A percentile compares a stretch with the other conserved stretches of the same genome.
Evolutionary conservation across 2,797 vertebrate species (phyloP).

Genomic region (Protonibea diacanthus): DNA sequence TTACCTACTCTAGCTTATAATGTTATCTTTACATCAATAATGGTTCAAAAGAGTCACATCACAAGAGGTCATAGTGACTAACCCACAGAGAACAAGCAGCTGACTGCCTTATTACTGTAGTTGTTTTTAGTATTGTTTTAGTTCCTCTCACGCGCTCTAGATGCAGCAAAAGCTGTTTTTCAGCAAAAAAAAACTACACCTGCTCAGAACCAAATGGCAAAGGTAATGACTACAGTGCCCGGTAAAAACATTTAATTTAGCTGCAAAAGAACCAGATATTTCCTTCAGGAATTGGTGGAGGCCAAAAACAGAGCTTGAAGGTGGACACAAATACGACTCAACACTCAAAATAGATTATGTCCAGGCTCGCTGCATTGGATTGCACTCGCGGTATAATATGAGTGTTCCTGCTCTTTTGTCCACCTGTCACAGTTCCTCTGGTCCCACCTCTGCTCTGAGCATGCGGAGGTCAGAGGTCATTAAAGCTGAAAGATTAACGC

Average conservation of each 20-base stretch:
- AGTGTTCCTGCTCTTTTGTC: constrained; percentile 28
- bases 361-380: neutral
- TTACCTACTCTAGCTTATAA: neutral
- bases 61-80: neutral
- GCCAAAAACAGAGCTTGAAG: neutral
- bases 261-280: neutral
- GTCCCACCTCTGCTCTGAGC: constrained; percentile 27
- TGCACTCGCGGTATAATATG: constrained; percentile 5
- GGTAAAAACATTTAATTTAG: neutral
- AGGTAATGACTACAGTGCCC: neutral
- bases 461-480: constrained; percentile 58
- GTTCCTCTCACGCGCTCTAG: neutral
- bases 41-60: neutral
- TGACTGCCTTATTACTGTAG: neutral
- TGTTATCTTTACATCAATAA: neutral
- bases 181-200: neutral
- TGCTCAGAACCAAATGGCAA: neutral
- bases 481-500: constrained; percentile 52
- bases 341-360: neutral
- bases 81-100: neutral
- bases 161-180: neutral
- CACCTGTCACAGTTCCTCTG: constrained; percentile 2
- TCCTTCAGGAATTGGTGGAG: neutral
- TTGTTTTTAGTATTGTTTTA: neutral
- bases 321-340: neutral